Percentiles rank a stretch among this genome's conserved stretches.
These are phyloP conservation scores for Clostera curtula DNA, from an alignment of 2,888 invertebrate species.

Conservation along the genomic window DNA sequence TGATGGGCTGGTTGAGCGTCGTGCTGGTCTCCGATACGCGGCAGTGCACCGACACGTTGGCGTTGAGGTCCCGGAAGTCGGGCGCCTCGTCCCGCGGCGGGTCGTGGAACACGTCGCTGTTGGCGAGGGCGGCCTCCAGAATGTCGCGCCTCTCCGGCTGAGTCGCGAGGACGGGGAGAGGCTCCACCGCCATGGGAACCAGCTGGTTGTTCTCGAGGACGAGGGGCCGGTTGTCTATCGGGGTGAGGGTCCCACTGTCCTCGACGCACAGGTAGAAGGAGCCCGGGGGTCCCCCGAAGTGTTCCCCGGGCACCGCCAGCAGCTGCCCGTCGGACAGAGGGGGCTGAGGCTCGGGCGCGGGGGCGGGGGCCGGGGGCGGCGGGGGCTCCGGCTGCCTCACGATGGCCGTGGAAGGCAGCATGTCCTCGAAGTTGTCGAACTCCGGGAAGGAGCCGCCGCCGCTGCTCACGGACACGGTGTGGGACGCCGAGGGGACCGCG, in stretches of 20 bases:
- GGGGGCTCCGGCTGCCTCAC: constrained; percentile 39
- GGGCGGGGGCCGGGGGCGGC: constrained; percentile 22
- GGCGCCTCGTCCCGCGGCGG: constrained; percentile 72
- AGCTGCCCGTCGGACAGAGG: constrained; percentile 78
- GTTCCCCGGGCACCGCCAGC: constrained; percentile 82
- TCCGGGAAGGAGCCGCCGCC: constrained; percentile 38
- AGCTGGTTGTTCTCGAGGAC: constrained; percentile 67
- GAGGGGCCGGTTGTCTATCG: constrained; percentile 81
- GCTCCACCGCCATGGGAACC: constrained; percentile 56
- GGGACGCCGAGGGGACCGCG: constrained; percentile 30
- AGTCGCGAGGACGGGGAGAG: constrained; percentile 34
- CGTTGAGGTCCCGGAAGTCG: constrained; percentile 75
- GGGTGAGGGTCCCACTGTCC: constrained; percentile 80
- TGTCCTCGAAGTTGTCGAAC: constrained; percentile 61
- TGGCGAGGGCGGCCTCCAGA: constrained; percentile 83
- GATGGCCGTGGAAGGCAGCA: constrained; percentile 64
- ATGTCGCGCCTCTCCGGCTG: constrained; percentile 79
- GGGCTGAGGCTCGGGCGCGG: too few relatives aligned
- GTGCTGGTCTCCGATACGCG: constrained; percentile 85
- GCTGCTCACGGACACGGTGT: constrained; percentile 30
- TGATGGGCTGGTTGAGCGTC: constrained; percentile 85
- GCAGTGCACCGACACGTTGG: constrained; percentile 70
- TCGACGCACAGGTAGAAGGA: constrained; percentile 84
- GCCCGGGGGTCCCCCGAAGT: constrained; percentile 81
- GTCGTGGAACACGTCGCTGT: constrained; percentile 81